A percentile compares a stretch with the other conserved stretches of the same genome.
Evolutionary conservation across 2,113 vertebrate species (phyloP).

Genomic region (Mustela lutreola): DNA sequence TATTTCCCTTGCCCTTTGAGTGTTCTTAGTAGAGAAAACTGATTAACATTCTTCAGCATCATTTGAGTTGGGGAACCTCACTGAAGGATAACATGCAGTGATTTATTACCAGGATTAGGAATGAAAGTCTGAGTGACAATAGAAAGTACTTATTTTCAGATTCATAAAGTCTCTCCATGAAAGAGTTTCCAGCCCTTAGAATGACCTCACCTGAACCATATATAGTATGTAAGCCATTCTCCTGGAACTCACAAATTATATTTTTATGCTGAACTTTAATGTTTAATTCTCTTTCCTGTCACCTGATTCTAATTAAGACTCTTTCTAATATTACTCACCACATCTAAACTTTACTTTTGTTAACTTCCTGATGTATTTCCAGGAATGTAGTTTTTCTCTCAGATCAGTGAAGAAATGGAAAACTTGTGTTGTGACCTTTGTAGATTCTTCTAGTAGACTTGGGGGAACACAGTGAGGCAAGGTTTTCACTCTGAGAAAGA

Average conservation of each 20-base stretch:
- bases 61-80: background rate
- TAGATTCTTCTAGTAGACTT: conserved; percentile 72
- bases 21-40: background rate
- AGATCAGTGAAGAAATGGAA: conserved; percentile 74
- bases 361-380: conserved; percentile 81
- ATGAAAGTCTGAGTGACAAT: background rate
- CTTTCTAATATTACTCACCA: conserved; percentile 66
- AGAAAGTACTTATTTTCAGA: conserved; percentile 11
- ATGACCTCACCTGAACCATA: background rate
- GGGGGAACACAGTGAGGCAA: background rate
- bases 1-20: background rate
- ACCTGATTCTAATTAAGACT: conserved; percentile 81
- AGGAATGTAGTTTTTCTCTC: conserved; percentile 69
- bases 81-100: background rate
- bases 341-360: conserved; percentile 82
- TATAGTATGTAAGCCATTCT: background rate
- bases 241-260: conserved; percentile 41
- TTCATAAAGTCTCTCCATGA: background rate
- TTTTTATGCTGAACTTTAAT: conserved; percentile 12
- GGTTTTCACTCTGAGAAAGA: conserved; percentile 77
- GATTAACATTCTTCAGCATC: background rate
- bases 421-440: conserved; percentile 46
- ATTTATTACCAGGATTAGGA: conserved; percentile 51
- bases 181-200: conserved; percentile 17
- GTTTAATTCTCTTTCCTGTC: conserved; percentile 76